A percentile compares a stretch with the other conserved stretches of the same genome.
phyloP scores from a whole-genome alignment of 1,140 invertebrate genomes.

The Probaryconus sp. region DNA sequence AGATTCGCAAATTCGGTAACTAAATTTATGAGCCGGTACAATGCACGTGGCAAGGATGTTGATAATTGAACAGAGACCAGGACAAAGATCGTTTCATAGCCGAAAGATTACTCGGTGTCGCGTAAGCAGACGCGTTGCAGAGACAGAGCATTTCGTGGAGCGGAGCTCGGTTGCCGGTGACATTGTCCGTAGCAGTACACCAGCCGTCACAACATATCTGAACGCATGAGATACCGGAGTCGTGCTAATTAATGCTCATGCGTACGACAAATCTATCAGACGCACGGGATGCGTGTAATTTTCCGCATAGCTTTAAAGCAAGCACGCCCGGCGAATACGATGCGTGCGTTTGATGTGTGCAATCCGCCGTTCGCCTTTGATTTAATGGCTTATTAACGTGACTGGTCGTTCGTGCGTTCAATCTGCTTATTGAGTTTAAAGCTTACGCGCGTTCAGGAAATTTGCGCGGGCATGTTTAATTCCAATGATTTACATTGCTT shows the following conservation, averaged over 20 bases:
- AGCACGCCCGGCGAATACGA: constrained; percentile 44
- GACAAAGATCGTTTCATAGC: constrained; percentile 32
- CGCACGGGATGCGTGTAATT: constrained; percentile 58
- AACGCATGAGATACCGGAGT: constrained; percentile 56
- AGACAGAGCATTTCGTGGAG: constrained; percentile 40
- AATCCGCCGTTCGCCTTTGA: constrained; percentile 69
- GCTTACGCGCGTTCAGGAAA: constrained; percentile 43
- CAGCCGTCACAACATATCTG: constrained; percentile 52
- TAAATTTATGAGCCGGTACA: too few relatives aligned
- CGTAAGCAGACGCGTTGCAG: constrained; percentile 43
- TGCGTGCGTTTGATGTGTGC: constrained; percentile 70
- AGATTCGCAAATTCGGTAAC: too few relatives aligned
- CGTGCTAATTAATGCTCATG: constrained; percentile 65
- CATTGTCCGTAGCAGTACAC: constrained; percentile 47
- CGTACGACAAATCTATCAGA: constrained; percentile 70
- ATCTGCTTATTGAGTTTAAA: constrained; percentile 64
- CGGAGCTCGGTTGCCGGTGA: constrained; percentile 50
- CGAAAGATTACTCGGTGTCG: constrained; percentile 32
- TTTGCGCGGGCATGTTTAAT: constrained; percentile 53
- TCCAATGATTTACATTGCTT: constrained; percentile 53
- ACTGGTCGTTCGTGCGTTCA: constrained; percentile 60
- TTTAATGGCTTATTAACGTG: constrained; percentile 73
- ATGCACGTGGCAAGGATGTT: not conserved
- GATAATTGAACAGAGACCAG: constrained; percentile 30
- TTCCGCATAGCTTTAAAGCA: constrained; percentile 60